phyloP scores from a whole-genome alignment of 2,113 vertebrate genomes.

The Mystacornis crossleyi region DNA sequence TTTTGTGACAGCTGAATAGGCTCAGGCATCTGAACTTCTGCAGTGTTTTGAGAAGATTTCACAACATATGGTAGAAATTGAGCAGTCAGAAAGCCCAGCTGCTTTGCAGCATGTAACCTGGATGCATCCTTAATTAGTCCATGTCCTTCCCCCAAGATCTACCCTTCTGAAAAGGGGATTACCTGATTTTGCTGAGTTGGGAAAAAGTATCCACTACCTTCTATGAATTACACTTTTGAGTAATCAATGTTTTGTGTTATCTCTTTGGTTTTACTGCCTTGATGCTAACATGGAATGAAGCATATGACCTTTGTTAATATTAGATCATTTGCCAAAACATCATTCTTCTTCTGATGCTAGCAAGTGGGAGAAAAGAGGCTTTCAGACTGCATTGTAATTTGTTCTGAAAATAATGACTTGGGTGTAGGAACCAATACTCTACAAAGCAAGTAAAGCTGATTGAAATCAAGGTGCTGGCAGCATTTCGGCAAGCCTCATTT shows the following conservation, averaged over 20 bases:
- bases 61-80: constrained; percentile 43
- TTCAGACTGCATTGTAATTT: not conserved
- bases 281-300: not conserved
- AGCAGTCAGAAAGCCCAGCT: constrained; percentile 20
- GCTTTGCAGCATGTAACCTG: constrained; percentile 20
- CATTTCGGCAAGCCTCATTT: not conserved
- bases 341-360: not conserved
- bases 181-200: not conserved
- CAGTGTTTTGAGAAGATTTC: constrained; percentile 27
- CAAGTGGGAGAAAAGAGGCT: not conserved
- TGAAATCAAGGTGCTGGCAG: not conserved
- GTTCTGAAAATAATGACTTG: not conserved
- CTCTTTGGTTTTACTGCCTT: not conserved
- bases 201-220: not conserved
- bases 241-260: not conserved
- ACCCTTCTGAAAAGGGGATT: not conserved
- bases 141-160: constrained; percentile 20
- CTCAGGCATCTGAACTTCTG: not conserved
- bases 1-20: not conserved
- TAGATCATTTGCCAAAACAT: not conserved
- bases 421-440: not conserved
- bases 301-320: not conserved
- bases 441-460: not conserved
- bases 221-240: not conserved
- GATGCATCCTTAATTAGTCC: not conserved